Evolutionary conservation across 2,888 invertebrate genomes (phyloP), one percentile per base, ranked within the genome.

Genomic region (Oconnorella tubifera): DNA sequence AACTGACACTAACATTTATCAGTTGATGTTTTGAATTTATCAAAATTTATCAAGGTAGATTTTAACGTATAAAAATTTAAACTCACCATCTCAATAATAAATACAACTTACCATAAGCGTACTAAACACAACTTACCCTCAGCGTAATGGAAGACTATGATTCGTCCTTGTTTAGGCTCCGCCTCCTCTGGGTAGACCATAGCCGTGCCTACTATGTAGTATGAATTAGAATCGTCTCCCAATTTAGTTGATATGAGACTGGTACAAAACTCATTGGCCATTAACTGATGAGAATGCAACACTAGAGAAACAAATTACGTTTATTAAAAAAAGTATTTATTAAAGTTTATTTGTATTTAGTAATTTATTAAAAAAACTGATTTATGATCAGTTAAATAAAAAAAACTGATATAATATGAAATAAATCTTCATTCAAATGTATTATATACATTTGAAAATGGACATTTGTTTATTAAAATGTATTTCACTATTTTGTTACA

Each of bases 141-240:
- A 31, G 74, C 70, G 74, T 83, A 97, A 70, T 92, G 90, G 84
- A 95, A 97, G 63, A 98, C 85, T 33, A 97, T 84, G 70, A 97
- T 89, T 66, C 95, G 86, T 10, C 97, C 94, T 82, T 90, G 88
- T 82, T 91, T 96, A 0, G 97, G 94, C 79, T 98, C 98, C 0
- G 92, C 89, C 78, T 99, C 99, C 78, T 99, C 98, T 0, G 94
- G 92, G 83, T 92, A 90, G 2, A 98, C 89, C 60, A 93, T 84
- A 1, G 95, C 95, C 0, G 98, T 98, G 64, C 98, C 98, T 32
- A 82, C 77, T 23, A 97, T 88, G 83, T 90, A 99, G 84, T 98
- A 99, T 2, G 90, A 88, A 74, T 89, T 89, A 0, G 90, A 88
- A 83, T 98, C 97, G 75, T 95, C 93, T 1, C 94, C 94, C 58